These are phyloP conservation scores for Cancer borealis DNA, from an alignment of 2,888 invertebrate species.

Conservation along the genomic window DNA sequence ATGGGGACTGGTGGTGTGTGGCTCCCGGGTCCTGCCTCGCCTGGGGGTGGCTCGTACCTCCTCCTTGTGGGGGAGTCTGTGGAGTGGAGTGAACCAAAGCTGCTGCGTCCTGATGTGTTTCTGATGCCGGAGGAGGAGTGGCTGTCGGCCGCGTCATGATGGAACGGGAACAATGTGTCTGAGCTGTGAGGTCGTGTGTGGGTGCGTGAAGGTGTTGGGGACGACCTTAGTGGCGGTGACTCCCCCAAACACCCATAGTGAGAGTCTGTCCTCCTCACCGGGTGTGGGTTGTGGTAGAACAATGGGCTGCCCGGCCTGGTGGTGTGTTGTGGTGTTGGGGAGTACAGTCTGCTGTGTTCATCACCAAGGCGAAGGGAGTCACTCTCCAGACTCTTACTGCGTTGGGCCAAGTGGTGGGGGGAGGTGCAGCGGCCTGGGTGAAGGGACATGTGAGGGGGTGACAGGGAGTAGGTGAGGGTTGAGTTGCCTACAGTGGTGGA, in stretches of 20 bases:
- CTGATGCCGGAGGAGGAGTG: not conserved
- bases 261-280: not conserved
- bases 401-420: not conserved
- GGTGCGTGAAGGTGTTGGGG: conserved; percentile 14
- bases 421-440: not conserved
- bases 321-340: not conserved
- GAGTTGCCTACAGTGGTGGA: not conserved
- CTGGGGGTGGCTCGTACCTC: not conserved
- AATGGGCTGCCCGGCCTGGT: not conserved
- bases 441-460: not conserved
- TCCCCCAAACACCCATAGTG: conserved; percentile 21
- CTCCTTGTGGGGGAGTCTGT: not conserved
- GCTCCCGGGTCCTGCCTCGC: not conserved
- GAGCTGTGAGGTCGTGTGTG: not conserved
- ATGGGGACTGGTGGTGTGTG: conserved; percentile 50
- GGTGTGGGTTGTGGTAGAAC: not conserved
- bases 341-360: not conserved
- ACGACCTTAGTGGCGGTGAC: not conserved
- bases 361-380: not conserved
- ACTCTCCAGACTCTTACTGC: not conserved
- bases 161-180: not conserved
- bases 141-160: conserved; percentile 6
- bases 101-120: not conserved
- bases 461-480: not conserved
- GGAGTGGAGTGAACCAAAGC: conserved; percentile 1